These are phyloP conservation scores for Hoplostethus mediterraneus DNA, from an alignment of 2,797 vertebrate genomes.

Conservation along the genomic window DNA sequence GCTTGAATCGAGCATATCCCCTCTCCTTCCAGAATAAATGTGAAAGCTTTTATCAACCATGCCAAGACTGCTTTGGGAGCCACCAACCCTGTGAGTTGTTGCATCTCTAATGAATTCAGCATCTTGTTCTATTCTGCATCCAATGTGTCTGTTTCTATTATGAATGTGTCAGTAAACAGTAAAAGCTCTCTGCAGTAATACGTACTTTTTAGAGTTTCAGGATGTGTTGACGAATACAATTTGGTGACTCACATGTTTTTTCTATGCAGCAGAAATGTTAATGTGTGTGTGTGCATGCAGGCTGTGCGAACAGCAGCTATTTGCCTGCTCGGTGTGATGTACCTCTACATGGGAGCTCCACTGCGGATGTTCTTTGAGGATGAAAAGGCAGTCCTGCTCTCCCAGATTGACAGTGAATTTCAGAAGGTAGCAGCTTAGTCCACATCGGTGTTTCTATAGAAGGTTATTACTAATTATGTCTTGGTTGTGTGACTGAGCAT, in stretches of 20 bases:
- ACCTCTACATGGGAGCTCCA: conserved; percentile 90
- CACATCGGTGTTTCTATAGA: neutral
- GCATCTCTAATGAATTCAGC: neutral
- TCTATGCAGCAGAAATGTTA: neutral
- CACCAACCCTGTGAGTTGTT: conserved; percentile 83
- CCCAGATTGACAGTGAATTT: conserved; percentile 93
- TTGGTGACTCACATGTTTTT: neutral
- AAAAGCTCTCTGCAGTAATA: neutral
- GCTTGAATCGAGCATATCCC: neutral
- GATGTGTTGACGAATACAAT: too few species aligned
- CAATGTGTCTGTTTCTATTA: neutral
- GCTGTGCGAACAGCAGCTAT: conserved; percentile 91
- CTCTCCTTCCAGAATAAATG: conserved; percentile 84
- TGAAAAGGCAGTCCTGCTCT: conserved; percentile 90
- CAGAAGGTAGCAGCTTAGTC: conserved; percentile 84
- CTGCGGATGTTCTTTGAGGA: conserved; percentile 94
- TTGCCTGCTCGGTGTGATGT: conserved; percentile 90
- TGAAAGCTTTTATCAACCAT: conserved; percentile 92
- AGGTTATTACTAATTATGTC: too few species aligned
- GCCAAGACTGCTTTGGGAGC: conserved; percentile 93
- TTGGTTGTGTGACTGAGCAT: neutral
- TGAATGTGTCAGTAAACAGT: neutral
- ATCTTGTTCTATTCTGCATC: neutral
- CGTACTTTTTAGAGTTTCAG: neutral
- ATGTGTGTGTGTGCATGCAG: neutral